Evolutionary conservation across 92 coral and sea anemone species (phyloP), one percentile per base, ranked within the genome.

Genomic region (Actinostola sp.): DNA sequence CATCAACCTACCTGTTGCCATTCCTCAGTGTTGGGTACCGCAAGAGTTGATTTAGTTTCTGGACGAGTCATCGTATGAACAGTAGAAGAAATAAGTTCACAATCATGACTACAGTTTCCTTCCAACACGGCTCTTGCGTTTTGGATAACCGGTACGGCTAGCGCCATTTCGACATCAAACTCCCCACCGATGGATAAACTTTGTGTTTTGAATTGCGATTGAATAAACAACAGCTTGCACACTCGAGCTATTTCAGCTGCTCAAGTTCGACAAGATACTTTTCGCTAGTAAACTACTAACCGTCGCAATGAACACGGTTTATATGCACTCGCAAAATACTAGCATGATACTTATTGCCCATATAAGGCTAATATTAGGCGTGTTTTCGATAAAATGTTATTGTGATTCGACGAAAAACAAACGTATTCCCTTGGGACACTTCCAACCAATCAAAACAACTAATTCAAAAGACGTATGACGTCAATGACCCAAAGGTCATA

Each of bases 81-180:
- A 43, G 92, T 83, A 3, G 89, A 77, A 16, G 89, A 71, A 44
- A 73, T 60, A 29, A 78, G 84, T 71, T 77, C 74, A 45, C 80
- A 77, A 70, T 66, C 77, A 15, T 60, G 76, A 56, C 39, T 70
- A 71, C 72, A 55, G 79, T 75, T 68, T 25, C 39, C 76, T 67
- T 91, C 97, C 29, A 91, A 41, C 20, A 91, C 89, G 11, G 97
- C 80, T 26, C 92, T 83, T 17, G 97, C 88, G 62, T 83, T 88
- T 65, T 91, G 97, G 3, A 91, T 91, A 0, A 91, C 97, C 51
- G 97, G 89, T 39, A 91, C 97, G 45, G 97, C 93, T 14, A 91
- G 76, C 36, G 97, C 97, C 97, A 91, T 90, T 41, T 34, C 50
- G 61, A 79, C 63, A 41, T 56, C 2, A 68, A 35, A 68, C 34